Conservation (phyloP, 2,113 vertebrate species). For the Anguilla rostrata region DNA sequence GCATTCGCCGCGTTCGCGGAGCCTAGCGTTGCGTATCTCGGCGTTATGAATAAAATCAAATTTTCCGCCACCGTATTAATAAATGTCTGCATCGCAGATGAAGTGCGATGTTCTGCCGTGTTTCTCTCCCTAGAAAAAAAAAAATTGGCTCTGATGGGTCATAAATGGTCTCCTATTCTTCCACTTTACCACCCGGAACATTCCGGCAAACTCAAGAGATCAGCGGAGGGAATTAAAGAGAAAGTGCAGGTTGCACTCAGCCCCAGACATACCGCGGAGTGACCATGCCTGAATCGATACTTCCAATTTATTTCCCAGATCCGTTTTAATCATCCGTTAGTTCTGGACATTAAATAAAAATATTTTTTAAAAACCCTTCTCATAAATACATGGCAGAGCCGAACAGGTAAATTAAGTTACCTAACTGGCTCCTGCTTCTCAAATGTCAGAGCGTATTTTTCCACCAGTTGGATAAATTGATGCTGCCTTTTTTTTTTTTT, state of each 20-base stretch:
- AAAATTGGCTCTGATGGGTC: neutral
- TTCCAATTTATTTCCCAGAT: constrained; percentile 8
- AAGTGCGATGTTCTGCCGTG: neutral
- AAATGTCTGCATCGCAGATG: too few species aligned
- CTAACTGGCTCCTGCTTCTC: neutral
- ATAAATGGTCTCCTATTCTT: neutral
- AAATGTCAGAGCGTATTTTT: constrained; percentile 32
- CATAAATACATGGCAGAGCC: constrained; percentile 1
- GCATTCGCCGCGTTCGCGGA: neutral
- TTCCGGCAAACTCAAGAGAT: neutral
- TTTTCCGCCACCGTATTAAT: too few species aligned
- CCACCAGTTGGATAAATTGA: constrained; percentile 5
- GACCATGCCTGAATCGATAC: constrained; percentile 10
- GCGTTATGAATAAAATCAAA: too few species aligned
- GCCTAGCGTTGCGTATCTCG: neutral
- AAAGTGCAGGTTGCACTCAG: constrained; percentile 3
- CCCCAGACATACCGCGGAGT: neutral
- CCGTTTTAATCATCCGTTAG: neutral
- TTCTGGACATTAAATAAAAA: neutral
- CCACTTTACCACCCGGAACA: neutral
- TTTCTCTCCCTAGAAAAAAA: neutral
- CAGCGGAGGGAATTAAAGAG: constrained; percentile 17
- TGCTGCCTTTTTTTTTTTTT: constrained; percentile 5
- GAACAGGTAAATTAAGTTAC: constrained; percentile 24
- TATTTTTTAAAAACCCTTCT: neutral